Conservation (phyloP, 2,888 invertebrate species). For the Hermaeophaga mercurialis region DNA sequence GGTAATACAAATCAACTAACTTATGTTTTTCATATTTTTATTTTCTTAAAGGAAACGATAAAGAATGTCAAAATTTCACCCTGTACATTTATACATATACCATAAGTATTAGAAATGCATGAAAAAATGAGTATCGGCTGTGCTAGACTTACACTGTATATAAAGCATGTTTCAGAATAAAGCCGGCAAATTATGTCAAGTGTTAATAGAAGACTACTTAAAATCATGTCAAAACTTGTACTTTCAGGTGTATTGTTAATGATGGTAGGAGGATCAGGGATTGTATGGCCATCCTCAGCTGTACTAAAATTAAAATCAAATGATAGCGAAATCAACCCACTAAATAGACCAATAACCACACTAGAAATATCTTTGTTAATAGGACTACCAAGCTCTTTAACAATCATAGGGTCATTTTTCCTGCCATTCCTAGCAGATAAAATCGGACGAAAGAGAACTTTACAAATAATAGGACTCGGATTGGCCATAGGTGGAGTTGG, state of each 20-base stretch:
- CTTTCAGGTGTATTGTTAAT: slow-evolving; percentile 6
- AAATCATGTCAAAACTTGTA: too few species aligned
- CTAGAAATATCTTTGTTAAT: slow-evolving; percentile 36
- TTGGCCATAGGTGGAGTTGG: slow-evolving; percentile 60
- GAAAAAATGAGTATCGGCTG: too few species aligned
- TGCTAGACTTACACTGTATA: too few species aligned
- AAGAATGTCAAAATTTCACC: too few species aligned
- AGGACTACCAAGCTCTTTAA: slow-evolving; percentile 27
- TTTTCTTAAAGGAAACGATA: too few species aligned
- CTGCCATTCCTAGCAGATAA: slow-evolving; percentile 27
- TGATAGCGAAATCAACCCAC: slow-evolving; percentile 32
- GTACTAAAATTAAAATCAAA: slow-evolving; percentile 32
- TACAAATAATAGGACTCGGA: slow-evolving; percentile 67
- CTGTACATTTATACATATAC: too few species aligned
- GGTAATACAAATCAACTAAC: too few species aligned
- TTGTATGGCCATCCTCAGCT: slow-evolving; percentile 38
- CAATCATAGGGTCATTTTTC: slow-evolving; percentile 29
- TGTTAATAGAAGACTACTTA: too few species aligned
- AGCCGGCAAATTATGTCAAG: too few species aligned
- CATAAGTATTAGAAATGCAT: too few species aligned
- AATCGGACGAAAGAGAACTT: slow-evolving; percentile 68
- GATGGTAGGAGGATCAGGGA: slow-evolving; percentile 8
- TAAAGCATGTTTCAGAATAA: too few species aligned
- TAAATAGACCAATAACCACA: slow-evolving; percentile 28
- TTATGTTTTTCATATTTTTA: too few species aligned